These are phyloP conservation scores for Melanogrammus aeglefinus DNA, from an alignment of 2,797 vertebrate genomes.

Conservation along the genomic window DNA sequence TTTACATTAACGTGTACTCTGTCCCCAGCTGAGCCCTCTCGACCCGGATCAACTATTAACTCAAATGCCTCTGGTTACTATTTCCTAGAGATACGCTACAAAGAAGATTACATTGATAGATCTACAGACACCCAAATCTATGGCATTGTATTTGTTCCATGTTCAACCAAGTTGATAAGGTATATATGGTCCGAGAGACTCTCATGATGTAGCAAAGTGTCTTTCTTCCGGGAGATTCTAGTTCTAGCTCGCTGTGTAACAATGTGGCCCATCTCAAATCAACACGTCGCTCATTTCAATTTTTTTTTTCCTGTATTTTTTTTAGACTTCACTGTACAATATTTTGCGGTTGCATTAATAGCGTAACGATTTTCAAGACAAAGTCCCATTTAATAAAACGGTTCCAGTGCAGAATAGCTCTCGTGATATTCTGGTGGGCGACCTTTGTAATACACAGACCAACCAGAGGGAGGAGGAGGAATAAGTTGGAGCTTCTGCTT, in stretches of 20 bases:
- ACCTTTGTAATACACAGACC: background rate
- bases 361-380: conserved; percentile 48
- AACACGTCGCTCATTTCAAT: too few species aligned
- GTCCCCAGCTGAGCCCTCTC: background rate
- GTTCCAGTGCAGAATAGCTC: conserved; percentile 1
- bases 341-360: conserved; percentile 24
- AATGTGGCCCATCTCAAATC: too few species aligned
- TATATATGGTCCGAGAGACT: too few species aligned
- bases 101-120: background rate
- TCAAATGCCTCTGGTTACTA: background rate
- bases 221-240: too few species aligned
- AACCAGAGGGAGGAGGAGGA: background rate
- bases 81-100: background rate
- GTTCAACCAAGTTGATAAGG: too few species aligned
- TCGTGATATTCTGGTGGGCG: background rate
- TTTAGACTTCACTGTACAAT: background rate
- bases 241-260: too few species aligned
- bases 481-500: background rate
- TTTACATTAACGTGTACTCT: background rate
- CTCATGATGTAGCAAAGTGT: too few species aligned
- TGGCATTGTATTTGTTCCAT: background rate
- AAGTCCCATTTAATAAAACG: conserved; percentile 30
- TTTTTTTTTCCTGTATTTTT: conserved; percentile 61
- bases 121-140: background rate
- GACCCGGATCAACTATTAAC: background rate